A percentile compares a stretch with the other conserved stretches of the same genome.
Evolutionary conservation across 2,797 vertebrate genomes (phyloP).

Genomic region (Merluccius polli): DNA sequence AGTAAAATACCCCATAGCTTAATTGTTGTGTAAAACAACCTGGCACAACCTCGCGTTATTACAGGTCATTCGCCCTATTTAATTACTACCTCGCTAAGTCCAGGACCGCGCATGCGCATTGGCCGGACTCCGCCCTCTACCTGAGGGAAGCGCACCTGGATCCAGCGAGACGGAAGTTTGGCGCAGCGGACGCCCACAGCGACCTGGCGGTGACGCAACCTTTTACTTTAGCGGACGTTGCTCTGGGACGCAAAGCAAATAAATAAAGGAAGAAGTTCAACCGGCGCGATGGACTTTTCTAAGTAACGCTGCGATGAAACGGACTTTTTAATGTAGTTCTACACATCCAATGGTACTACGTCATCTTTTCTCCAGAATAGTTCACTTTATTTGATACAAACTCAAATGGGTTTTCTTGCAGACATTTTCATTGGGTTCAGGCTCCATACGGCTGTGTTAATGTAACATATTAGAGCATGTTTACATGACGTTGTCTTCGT

Average conservation of each 20-base stretch:
- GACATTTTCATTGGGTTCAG: background rate
- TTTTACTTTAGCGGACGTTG: background rate
- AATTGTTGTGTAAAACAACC: no score
- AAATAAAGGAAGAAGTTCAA: background rate
- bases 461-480: background rate
- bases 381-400: background rate
- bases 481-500: no score
- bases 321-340: background rate
- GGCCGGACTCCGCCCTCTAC: slow-evolving; percentile 62
- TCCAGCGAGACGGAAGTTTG: slow-evolving; percentile 78
- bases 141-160: slow-evolving; percentile 77
- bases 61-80: background rate
- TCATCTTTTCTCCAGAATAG: background rate
- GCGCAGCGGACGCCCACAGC: background rate
- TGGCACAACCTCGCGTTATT: background rate
- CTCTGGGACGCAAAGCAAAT: background rate
- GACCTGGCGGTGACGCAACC: background rate
- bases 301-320: background rate
- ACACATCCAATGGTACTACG: background rate
- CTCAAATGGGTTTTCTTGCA: background rate
- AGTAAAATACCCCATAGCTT: no score
- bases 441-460: background rate
- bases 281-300: background rate
- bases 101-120: slow-evolving; percentile 65
- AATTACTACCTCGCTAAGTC: slow-evolving; percentile 34